Conservation (phyloP, 2,113 vertebrate species). For the Cisticola juncidis region DNA sequence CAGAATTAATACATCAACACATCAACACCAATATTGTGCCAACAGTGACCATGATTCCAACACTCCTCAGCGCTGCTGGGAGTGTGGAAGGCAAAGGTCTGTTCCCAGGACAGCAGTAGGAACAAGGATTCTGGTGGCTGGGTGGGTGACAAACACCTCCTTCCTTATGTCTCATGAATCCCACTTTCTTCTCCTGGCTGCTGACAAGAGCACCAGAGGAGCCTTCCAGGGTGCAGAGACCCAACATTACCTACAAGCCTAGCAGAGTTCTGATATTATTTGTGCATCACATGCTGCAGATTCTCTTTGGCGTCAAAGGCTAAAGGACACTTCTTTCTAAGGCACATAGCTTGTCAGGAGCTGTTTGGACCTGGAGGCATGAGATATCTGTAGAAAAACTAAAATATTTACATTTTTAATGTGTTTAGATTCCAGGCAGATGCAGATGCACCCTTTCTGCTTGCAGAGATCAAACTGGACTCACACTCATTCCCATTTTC, state of each 20-base stretch:
- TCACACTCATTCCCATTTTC: background rate
- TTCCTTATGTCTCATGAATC: background rate
- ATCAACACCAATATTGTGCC: background rate
- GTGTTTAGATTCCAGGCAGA: background rate
- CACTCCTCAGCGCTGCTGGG: background rate
- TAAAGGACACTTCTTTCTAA: background rate
- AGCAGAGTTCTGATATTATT: background rate
- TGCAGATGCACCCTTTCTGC: background rate
- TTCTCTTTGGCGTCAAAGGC: background rate
- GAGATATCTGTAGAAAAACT: background rate
- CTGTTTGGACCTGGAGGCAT: background rate
- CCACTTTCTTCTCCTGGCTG: background rate
- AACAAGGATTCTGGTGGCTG: background rate
- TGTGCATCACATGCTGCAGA: background rate
- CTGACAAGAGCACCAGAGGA: background rate
- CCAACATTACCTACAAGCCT: background rate
- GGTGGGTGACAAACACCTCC: background rate
- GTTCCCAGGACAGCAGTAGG: background rate
- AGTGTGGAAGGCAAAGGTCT: background rate
- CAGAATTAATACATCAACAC: background rate
- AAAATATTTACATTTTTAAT: background rate
- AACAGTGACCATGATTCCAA: background rate
- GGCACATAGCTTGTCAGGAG: background rate
- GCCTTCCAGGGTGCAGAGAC: background rate
- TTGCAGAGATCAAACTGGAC: background rate